Base-by-base conservation (phyloP, 2,797 vertebrate species). In the Hypotaenidia philippensis region DNA sequence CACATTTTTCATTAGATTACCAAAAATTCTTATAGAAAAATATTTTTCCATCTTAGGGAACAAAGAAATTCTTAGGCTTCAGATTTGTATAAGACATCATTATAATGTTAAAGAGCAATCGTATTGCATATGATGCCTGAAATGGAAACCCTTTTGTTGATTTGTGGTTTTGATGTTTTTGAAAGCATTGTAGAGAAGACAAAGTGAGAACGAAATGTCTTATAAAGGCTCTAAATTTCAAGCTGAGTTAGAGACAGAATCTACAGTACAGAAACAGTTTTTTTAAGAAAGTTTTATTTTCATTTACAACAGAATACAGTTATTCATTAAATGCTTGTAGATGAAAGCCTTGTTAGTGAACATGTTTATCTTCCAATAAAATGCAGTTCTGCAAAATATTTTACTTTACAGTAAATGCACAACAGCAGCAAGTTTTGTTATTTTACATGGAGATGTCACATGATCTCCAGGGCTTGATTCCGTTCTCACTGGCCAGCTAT, bases 271-370 rank as follows among this genome's bases (percentile, higher is more conserved):
- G 19, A 60, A 85, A 60, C 0, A 27, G 22, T 21, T 63, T 85
- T 95, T 84, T 76, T 0, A 96, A 68, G 56, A 71, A 88, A 90
- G 26, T 38, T 94, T 96, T 91, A 85, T 92, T 93, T 83, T 92
- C 34, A 38, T 86, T 79, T 27, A 34, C 38, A 87, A 47, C n/a
- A 93, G 77, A 89, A 83, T 50, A 83, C 72, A 87, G 11, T 47
- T 90, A 93, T 82, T 92, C 53, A 45, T 96, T 82, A 88, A 77
- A 78, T 52, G 52, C 40, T 69, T 89, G 52, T 53, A 77, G 45
- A 61, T 55, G 26, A 89, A 91, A 85, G 79, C 27, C 60, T 91
- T 20, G 11, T 52, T 60, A 81, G 8, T 66, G 61, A 87, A 34
- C 63, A 59, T 20, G 25, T 64, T 47, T 44, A n/a, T 63, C 56